A percentile compares a stretch with the other conserved stretches of the same genome.
These are phyloP conservation scores for Cyclargus thomasi DNA, from an alignment of 1,140 invertebrate species.

Conservation along the genomic window DNA sequence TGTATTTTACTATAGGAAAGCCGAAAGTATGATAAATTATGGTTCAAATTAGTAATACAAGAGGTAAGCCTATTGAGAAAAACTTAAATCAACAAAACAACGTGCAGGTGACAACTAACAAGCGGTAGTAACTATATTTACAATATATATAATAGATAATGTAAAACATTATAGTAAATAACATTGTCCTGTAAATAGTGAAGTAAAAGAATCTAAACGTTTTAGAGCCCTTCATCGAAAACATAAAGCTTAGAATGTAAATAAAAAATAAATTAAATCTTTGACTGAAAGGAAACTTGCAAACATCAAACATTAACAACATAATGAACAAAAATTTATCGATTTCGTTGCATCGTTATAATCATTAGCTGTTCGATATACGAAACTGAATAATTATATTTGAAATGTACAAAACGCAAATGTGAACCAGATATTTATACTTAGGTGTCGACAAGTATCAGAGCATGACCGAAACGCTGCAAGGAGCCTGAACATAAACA, in stretches of 20 bases:
- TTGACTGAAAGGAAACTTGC: too few species aligned
- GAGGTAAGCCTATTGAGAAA: background rate
- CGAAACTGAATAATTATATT: background rate
- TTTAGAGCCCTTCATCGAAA: too few species aligned
- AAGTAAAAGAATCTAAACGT: too few species aligned
- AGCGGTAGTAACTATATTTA: too few species aligned
- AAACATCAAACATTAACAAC: too few species aligned
- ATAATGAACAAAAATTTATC: background rate
- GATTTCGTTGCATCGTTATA: background rate
- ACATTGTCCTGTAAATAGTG: too few species aligned
- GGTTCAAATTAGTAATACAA: background rate
- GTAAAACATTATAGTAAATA: too few species aligned
- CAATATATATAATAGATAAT: too few species aligned
- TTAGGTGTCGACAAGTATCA: background rate
- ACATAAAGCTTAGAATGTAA: too few species aligned
- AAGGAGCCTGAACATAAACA: background rate
- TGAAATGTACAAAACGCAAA: conserved; percentile 1
- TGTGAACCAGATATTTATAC: conserved; percentile 3
- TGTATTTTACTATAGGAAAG: conserved; percentile 1
- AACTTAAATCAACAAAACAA: background rate
- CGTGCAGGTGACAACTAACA: background rate
- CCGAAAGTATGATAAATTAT: conserved; percentile 10
- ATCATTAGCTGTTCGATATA: background rate
- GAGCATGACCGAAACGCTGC: background rate
- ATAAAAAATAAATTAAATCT: too few species aligned